Conservation (phyloP, 2,797 vertebrate genomes). For the Adrianichthys oophorus region DNA sequence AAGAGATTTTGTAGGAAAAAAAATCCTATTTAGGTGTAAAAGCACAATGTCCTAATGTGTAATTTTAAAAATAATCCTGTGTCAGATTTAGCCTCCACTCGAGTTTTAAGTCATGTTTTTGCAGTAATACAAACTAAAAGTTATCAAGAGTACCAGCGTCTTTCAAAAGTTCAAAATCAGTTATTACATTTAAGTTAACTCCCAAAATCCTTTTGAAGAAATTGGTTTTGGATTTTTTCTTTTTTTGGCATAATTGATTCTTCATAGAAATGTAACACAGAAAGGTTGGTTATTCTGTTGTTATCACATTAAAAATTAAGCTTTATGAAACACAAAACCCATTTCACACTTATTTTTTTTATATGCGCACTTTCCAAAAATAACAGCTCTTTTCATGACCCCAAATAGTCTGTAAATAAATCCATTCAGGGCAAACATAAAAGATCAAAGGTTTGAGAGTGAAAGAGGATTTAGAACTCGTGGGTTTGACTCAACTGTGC, state of each 20-base stretch:
- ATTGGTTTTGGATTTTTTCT: too few relatives aligned
- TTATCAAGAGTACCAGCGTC: not conserved
- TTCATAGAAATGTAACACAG: too few relatives aligned
- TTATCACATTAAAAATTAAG: too few relatives aligned
- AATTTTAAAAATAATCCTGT: not conserved
- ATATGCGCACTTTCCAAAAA: not conserved
- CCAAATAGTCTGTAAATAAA: slow-evolving; percentile 12
- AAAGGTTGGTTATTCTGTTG: too few relatives aligned
- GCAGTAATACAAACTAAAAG: not conserved
- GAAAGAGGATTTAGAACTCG: not conserved
- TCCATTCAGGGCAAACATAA: slow-evolving; percentile 8
- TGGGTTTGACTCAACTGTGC: slow-evolving; percentile 40
- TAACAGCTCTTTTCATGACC: not conserved
- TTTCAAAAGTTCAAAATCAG: not conserved
- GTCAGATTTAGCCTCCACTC: not conserved
- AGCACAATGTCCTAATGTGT: not conserved
- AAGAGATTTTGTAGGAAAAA: not conserved
- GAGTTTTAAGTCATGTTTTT: not conserved
- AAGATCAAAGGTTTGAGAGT: not conserved
- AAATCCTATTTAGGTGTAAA: not conserved
- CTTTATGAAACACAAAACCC: not conserved
- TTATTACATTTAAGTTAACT: not conserved
- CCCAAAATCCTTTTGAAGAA: not conserved
- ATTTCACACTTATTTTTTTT: not conserved
- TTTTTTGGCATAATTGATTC: not conserved